Percentiles rank a stretch among this genome's conserved stretches.
Evolutionary conservation across 1,140 invertebrate genomes (phyloP).

Genomic region (Hyposmocoma kahamanoa): DNA sequence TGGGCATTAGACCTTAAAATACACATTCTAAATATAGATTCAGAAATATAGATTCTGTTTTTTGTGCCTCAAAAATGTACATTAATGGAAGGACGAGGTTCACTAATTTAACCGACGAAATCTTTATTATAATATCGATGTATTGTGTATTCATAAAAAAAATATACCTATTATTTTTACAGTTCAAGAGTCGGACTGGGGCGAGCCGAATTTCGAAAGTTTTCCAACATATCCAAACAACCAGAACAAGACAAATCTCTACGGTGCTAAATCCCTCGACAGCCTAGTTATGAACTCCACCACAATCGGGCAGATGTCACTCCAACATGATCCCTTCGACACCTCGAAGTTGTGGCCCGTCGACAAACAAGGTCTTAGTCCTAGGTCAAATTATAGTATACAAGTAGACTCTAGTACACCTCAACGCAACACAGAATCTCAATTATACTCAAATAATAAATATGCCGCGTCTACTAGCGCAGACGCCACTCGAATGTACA

Average conservation of each 20-base stretch:
- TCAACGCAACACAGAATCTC: constrained; percentile 39
- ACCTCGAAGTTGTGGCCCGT: constrained; percentile 38
- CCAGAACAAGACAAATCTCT: constrained; percentile 33
- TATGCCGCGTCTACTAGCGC: constrained; percentile 16
- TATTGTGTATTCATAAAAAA: constrained; percentile 7
- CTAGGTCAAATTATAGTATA: constrained; percentile 40
- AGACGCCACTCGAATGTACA: constrained; percentile 20
- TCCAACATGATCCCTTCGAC: constrained; percentile 46
- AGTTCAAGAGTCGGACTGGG: constrained; percentile 49
- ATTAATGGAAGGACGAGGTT: too few species aligned
- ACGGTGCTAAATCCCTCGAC: constrained; percentile 58
- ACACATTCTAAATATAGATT: too few species aligned
- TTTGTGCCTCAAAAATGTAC: too few species aligned
- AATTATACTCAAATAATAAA: constrained; percentile 34
- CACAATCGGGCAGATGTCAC: constrained; percentile 7
- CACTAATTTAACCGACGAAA: too few species aligned
- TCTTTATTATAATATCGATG: too few species aligned
- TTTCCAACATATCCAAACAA: constrained; percentile 35
- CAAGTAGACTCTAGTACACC: constrained; percentile 23
- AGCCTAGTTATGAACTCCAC: constrained; percentile 25
- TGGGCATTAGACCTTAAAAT: too few species aligned
- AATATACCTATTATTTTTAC: constrained; percentile 17
- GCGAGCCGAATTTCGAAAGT: constrained; percentile 51
- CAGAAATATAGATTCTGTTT: too few species aligned
- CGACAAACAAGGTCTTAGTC: constrained; percentile 1